Evolutionary conservation across 2,888 invertebrate species (phyloP).

Genomic region (Salpingus planirostris): DNA sequence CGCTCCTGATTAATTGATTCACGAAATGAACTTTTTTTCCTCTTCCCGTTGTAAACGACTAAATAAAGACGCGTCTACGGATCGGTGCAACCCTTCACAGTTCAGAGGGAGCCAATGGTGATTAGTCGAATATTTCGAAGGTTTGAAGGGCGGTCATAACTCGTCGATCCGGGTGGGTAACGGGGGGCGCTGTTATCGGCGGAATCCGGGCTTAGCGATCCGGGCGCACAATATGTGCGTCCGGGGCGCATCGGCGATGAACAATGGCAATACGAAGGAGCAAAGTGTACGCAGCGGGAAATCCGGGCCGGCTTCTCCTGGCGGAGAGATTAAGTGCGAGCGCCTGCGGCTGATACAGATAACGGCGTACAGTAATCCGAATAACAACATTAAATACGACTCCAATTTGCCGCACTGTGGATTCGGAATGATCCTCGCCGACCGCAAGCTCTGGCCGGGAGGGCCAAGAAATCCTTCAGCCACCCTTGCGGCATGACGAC

Average conservation of each 20-base stretch:
- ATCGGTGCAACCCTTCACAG: no score
- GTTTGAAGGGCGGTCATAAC: no score
- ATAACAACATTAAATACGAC: constrained; percentile 48
- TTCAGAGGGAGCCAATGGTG: no score
- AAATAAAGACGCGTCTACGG: no score
- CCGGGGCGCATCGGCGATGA: constrained; percentile 14
- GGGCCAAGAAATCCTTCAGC: constrained; percentile 25
- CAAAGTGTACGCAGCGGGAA: constrained; percentile 11
- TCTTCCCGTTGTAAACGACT: no score
- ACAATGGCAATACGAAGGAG: constrained; percentile 16
- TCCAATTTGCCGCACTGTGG: constrained; percentile 47
- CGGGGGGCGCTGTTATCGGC: no score
- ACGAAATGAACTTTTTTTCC: no score
- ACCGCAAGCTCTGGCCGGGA: constrained; percentile 33
- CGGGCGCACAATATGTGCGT: constrained; percentile 11
- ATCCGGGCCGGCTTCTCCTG: constrained; percentile 20
- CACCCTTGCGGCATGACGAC: constrained; percentile 12
- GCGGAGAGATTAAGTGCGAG: constrained; percentile 40
- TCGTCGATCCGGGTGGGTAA: no score
- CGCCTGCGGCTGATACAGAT: constrained; percentile 40
- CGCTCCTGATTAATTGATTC: constrained; percentile 1
- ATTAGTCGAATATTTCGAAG: no score
- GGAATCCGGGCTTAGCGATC: constrained; percentile 6
- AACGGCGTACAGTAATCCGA: constrained; percentile 41
- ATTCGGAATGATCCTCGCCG: constrained; percentile 39